Conservation (phyloP, 2,797 vertebrate genomes). For the Thunnus albacares region DNA sequence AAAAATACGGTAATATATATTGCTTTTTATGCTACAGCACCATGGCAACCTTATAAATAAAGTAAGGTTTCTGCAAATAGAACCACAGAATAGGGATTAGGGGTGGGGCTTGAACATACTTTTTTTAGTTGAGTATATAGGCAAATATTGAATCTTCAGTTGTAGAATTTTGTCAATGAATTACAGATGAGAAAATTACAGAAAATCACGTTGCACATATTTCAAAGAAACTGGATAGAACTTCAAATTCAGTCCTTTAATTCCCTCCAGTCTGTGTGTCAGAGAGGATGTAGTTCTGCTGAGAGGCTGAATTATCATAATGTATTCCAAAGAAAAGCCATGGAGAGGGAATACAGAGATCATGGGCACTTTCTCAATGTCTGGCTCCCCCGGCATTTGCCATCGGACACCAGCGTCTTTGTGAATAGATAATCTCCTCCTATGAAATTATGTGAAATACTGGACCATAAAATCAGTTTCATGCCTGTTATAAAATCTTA, state of each 20-base stretch:
- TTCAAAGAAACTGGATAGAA: conserved; percentile 55
- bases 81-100: not conserved
- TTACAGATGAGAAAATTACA: conserved; percentile 35
- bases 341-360: conserved; percentile 65
- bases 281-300: conserved; percentile 61
- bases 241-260: conserved; percentile 59
- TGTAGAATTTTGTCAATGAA: conserved; percentile 41
- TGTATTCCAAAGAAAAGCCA: conserved; percentile 72
- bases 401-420: conserved; percentile 75
- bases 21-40: conserved; percentile 17
- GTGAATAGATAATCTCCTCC: conserved; percentile 83
- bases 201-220: conserved; percentile 37
- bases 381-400: conserved; percentile 69
- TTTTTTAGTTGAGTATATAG: conserved; percentile 9
- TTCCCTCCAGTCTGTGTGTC: conserved; percentile 52
- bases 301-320: conserved; percentile 77
- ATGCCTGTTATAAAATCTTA: conserved; percentile 85
- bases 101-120: not conserved
- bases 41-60: conserved; percentile 29
- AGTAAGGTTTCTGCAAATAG: not conserved
- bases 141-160: conserved; percentile 4
- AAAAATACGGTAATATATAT: conserved; percentile 23
- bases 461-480: conserved; percentile 85
- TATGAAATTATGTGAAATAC: conserved; percentile 83
- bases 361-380: conserved; percentile 71